phyloP scores from a whole-genome alignment of 2,797 vertebrate genomes.

The Adelosebastes latens region DNA sequence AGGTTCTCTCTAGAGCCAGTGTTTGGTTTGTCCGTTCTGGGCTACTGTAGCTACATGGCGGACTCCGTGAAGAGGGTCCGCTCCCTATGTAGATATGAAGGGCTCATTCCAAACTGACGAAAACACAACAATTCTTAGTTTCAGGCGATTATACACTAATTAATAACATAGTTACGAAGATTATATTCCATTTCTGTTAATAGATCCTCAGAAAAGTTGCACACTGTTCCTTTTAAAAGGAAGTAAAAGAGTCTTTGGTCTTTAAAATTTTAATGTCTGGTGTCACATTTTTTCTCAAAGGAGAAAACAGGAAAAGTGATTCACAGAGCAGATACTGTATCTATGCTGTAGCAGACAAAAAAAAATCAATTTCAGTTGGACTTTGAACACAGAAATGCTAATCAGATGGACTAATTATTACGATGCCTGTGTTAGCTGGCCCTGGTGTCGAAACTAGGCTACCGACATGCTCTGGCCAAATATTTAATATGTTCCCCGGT shows the following conservation, averaged over 20 bases:
- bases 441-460: slow-evolving; percentile 30
- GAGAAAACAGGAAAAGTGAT: neutral
- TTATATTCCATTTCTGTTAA: too few species aligned
- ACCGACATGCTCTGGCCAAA: slow-evolving; percentile 21
- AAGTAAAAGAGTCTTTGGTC: neutral
- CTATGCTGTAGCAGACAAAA: neutral
- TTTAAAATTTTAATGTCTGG: neutral
- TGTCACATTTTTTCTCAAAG: neutral
- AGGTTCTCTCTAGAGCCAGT: too few species aligned
- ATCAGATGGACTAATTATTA: slow-evolving; percentile 13
- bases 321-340: neutral
- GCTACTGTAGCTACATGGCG: too few species aligned
- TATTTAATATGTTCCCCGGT: slow-evolving; percentile 49
- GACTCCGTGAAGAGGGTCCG: too few species aligned
- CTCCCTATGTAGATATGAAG: too few species aligned
- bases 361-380: neutral
- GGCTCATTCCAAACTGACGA: too few species aligned
- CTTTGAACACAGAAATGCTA: neutral
- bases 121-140: too few species aligned
- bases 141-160: too few species aligned
- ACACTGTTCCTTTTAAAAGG: neutral
- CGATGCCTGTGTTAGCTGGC: neutral
- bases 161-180: too few species aligned
- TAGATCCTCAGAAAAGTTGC: too few species aligned
- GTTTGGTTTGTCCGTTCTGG: accelerated